A percentile compares a stretch with the other conserved stretches of the same genome.
phyloP scores from a whole-genome alignment of 1,140 invertebrate species.

The Eulimnadia texana region DNA sequence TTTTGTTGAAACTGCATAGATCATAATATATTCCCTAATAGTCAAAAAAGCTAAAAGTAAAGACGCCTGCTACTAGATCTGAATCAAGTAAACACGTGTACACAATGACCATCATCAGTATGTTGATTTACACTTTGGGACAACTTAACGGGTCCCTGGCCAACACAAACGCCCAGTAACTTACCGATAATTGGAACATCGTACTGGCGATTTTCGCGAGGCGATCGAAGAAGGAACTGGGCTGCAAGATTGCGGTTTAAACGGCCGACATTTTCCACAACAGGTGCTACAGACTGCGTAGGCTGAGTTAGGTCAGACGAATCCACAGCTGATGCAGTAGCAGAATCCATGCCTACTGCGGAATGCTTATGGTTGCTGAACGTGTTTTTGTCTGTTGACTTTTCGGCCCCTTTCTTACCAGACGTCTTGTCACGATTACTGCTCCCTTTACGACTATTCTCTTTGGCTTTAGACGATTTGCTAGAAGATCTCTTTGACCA shows the following conservation, averaged over 20 bases:
- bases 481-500: neutral
- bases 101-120: no score
- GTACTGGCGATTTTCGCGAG: constrained; percentile 16
- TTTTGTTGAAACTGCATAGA: no score
- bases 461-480: neutral
- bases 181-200: constrained; percentile 17
- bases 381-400: neutral
- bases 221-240: constrained; percentile 15
- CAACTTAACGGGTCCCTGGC: no score
- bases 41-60: no score
- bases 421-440: neutral
- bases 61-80: neutral
- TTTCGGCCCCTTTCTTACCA: neutral
- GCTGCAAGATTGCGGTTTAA: constrained; percentile 10
- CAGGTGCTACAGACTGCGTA: neutral
- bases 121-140: no score
- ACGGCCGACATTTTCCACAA: constrained; percentile 7
- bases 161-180: neutral
- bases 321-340: neutral
- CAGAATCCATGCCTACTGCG: neutral
- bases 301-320: neutral
- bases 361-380: neutral
- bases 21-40: no score
- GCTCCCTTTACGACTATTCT: neutral
- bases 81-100: no score